Evolutionary conservation across 2,113 vertebrate species (phyloP), one percentile per base, ranked within the genome.

Genomic region (Phasianus colchicus): DNA sequence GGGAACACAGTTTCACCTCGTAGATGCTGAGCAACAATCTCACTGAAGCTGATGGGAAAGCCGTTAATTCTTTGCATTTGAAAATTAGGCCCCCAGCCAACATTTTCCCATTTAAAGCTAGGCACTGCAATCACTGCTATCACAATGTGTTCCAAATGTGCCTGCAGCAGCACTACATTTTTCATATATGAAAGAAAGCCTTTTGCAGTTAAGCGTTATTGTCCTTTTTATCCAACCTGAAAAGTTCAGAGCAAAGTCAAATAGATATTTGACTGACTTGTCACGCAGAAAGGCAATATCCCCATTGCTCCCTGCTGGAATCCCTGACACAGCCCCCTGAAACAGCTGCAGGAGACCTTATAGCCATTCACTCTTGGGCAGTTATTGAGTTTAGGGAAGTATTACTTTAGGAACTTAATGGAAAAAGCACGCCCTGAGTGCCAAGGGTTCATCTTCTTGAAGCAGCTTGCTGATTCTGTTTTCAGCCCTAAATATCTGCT

Each of bases 21-120:
- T 78, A 92, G 86, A 83, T 88, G 77, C 83, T 81, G 69, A 95
- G 66, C 89, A 82, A 72, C 80, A 64, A 38, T 83, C 38, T 89
- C 91, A 57, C 32, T 73, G 88, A 71, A 77, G 60, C 86, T 81
- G 58, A 72, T 34, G 60, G 47, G 50, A 74, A 67, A 83, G 72
- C 83, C 18, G 1, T 80, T 91, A 93, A 72, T 71, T 89, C 89
- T 60, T 55, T 3, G 4, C 1, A 0, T 74, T 64, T 0, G 6
- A 80, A 84, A 93, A 95, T 92, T 89, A 95, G 94, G 89, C 60
- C 65, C 20, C 38, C 20, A 13, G 82, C 89, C 89, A 95, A 92
- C 60, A 22, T 72, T 65, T 89, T 85, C 76, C 75, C 50, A 83
- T 88, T 89, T 93, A 19, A 89, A 87, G 69, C 95, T 72, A 80